Percentiles rank a stretch among this genome's conserved stretches.
Evolutionary conservation across 2,113 vertebrate species (phyloP).

Genomic region (Gadus macrocephalus): DNA sequence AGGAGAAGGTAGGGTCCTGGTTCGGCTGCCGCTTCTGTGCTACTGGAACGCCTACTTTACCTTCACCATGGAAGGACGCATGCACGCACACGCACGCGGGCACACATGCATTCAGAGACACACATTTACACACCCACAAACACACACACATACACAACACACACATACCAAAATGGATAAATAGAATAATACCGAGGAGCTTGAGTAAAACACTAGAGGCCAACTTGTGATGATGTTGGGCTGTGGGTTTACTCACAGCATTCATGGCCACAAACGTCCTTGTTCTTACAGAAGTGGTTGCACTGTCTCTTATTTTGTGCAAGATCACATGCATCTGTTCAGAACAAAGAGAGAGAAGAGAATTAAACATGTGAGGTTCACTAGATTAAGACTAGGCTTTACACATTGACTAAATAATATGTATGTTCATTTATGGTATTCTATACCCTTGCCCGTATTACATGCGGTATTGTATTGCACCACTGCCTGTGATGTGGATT

Average conservation of each 20-base stretch:
- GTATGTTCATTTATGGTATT: not conserved
- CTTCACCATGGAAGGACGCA: slow-evolving; percentile 58
- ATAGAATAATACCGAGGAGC: not conserved
- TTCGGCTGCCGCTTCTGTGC: slow-evolving; percentile 66
- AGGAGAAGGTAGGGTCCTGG: slow-evolving; percentile 75
- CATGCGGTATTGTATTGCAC: slow-evolving; percentile 2
- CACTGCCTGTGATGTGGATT: slow-evolving; percentile 4
- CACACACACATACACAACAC: not conserved
- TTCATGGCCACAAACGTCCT: slow-evolving; percentile 87
- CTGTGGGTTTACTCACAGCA: slow-evolving; percentile 83
- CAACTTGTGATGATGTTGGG: not conserved
- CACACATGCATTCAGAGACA: not conserved
- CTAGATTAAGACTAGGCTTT: not conserved
- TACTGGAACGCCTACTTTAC: slow-evolving; percentile 84
- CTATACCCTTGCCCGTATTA: slow-evolving; percentile 31
- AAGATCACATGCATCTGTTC: slow-evolving; percentile 32
- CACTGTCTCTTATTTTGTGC: slow-evolving; percentile 80
- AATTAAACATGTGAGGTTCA: not conserved
- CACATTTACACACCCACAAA: not conserved
- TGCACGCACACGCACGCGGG: not conserved
- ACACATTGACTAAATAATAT: not conserved
- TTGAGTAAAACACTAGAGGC: no score
- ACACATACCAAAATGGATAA: not conserved
- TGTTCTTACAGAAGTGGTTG: slow-evolving; percentile 93
- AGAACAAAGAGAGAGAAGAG: no score